Percentiles rank a stretch among this genome's conserved stretches.
Conservation (phyloP, 1,140 invertebrate genomes). For the Brachionus calyciflorus region DNA sequence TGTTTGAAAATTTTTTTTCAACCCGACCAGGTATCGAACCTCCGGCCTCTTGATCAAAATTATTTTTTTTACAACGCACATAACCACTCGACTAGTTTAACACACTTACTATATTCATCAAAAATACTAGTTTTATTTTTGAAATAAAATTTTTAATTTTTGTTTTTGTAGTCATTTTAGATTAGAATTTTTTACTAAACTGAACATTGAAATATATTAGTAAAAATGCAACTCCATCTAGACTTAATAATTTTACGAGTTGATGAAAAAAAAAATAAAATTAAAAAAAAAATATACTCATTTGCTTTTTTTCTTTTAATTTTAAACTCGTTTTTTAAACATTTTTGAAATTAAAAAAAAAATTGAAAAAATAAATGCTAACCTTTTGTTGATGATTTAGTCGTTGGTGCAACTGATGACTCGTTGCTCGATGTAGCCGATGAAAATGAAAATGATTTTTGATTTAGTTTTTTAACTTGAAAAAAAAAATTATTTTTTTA, state of each 20-base stretch:
- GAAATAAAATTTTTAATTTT: neutral
- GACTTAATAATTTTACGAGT: neutral
- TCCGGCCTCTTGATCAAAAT: neutral
- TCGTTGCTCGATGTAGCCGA: neutral
- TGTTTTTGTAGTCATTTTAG: neutral
- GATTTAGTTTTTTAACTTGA: neutral
- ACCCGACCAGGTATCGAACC: neutral
- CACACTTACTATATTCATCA: neutral
- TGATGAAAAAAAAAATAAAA: too few species aligned
- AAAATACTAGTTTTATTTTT: neutral
- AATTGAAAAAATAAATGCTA: neutral
- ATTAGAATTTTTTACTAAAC: conserved; percentile 20
- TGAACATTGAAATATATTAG: neutral
- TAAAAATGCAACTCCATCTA: conserved; percentile 26
- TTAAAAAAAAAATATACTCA: too few species aligned
- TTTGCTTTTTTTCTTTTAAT: neutral
- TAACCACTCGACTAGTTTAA: conserved; percentile 13
- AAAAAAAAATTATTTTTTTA: neutral
- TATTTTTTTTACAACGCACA: neutral
- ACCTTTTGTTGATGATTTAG: neutral
- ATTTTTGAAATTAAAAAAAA: neutral
- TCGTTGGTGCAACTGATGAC: too few species aligned
- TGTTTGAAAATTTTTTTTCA: neutral
- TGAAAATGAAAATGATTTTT: neutral
- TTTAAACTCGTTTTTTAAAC: neutral